Evolutionary conservation across 2,888 invertebrate genomes (phyloP), one percentile per base, ranked within the genome.

Genomic region (Syrphus vitripennis): DNA sequence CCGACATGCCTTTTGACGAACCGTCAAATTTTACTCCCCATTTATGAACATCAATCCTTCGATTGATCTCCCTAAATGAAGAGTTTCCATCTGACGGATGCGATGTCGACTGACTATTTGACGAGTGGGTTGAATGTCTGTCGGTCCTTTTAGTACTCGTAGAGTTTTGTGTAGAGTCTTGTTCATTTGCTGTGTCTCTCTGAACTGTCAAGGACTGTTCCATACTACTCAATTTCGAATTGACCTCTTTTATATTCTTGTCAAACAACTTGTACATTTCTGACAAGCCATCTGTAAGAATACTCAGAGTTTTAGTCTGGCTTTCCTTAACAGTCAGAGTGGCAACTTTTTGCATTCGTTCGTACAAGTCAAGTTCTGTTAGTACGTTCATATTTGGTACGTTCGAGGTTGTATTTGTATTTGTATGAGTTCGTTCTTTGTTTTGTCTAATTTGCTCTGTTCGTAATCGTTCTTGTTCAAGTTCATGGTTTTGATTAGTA

Each of bases 1-100:
- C 69, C 0, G 50, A 16, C 50, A 69, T n/a, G n/a, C n/a, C n/a
- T n/a, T n/a, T n/a, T n/a, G n/a, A n/a, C n/a, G n/a, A n/a, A n/a
- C n/a, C n/a, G 4, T 69, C 50, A 50, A 69, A 69, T 10, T 53
- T 69, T 0, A 69, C n/a, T n/a, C 69, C 69, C 69, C 69, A 69
- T 14, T 50, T 50, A 45, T 45, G 48, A 14, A 65, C n/a, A 14
- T 50, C 50, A 50, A 50, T 6, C 24, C 24, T 24, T 50, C 50
- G 14, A 6, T 50, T 26, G 24, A 14, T 50, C 6, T 50, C 50
- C 6, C 50, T n/a, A n/a, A 24, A 24, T 6, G n/a, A 21, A 9
- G 21, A 50, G 2, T 21, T 4, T 6, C 6, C 6, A 14, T 6
- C 6, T 24, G 24, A 12, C 7, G 21, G n/a, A 6, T 26, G n/a